Percentiles rank a stretch among this genome's conserved stretches.
Conservation (phyloP, 2,888 invertebrate species). For the Polydrusus pterygomalis region DNA sequence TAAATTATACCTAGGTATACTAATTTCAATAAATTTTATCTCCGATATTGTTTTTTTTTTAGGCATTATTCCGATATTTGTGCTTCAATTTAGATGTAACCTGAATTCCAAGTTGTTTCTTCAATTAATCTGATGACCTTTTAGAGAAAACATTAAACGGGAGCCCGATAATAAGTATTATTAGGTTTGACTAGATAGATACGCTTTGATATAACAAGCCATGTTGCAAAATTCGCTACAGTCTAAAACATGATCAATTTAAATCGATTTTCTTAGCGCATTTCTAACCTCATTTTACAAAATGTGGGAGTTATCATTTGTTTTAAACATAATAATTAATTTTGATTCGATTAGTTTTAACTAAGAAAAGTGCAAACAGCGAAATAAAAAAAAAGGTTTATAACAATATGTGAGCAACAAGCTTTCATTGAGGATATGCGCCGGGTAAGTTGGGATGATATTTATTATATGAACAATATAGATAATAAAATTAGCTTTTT, state of each 20-base stretch:
- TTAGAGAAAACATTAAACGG: slow-evolving; percentile 17
- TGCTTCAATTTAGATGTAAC: slow-evolving; percentile 5
- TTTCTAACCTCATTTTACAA: background rate
- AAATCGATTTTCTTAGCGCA: background rate
- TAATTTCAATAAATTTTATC: too few species aligned
- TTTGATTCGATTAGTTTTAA: too few species aligned
- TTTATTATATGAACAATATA: too few species aligned
- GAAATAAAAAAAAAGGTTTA: too few species aligned
- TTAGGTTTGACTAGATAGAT: slow-evolving; percentile 14
- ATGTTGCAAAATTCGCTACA: slow-evolving; percentile 16
- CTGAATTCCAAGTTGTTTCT: slow-evolving; percentile 7
- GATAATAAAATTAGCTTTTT: too few species aligned
- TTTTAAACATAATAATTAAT: background rate
- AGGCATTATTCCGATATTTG: background rate
- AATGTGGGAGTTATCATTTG: background rate
- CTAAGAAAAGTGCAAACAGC: too few species aligned
- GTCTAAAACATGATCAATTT: background rate
- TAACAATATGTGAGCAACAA: too few species aligned
- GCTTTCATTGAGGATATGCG: too few species aligned
- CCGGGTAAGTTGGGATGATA: too few species aligned
- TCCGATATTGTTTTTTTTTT: background rate
- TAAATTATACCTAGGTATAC: too few species aligned
- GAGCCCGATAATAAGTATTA: slow-evolving; percentile 16
- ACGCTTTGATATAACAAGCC: slow-evolving; percentile 9
- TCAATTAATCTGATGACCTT: slow-evolving; percentile 25